Conservation (phyloP, 37 sponge, comb jelly and placozoan genomes). For the Beroe forskalii region DNA sequence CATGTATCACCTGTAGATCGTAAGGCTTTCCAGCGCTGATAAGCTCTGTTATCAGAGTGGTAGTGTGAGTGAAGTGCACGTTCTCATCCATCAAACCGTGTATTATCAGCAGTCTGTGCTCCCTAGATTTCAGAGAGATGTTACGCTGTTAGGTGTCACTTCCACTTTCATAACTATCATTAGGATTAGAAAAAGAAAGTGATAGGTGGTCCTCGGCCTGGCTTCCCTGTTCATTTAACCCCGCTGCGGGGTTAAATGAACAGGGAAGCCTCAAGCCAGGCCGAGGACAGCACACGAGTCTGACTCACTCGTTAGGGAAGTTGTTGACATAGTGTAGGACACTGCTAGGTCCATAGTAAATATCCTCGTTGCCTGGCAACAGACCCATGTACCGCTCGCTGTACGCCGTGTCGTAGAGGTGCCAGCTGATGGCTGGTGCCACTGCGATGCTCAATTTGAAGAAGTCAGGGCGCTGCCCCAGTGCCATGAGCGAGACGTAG, state of each 20-base stretch:
- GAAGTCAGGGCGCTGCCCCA: slow-evolving; percentile 77
- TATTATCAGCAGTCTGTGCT: slow-evolving; percentile 74
- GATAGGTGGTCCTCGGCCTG: neutral
- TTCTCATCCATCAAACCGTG: slow-evolving; percentile 93
- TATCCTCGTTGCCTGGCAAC: slow-evolving; percentile 60
- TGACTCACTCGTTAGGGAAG: slow-evolving; percentile 68
- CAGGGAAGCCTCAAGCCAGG: too few species aligned
- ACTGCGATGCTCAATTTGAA: slow-evolving; percentile 83
- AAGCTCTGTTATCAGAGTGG: slow-evolving; percentile 70
- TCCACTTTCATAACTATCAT: neutral
- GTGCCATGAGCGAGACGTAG: slow-evolving; percentile 82
- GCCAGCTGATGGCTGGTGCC: slow-evolving; percentile 82
- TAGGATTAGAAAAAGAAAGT: neutral
- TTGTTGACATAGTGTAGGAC: slow-evolving; percentile 48
- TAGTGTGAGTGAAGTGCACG: slow-evolving; percentile 84
- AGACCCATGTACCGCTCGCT: slow-evolving; percentile 85
- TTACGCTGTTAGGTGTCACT: neutral
- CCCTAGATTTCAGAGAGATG: too few species aligned
- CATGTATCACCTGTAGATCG: slow-evolving; percentile 69
- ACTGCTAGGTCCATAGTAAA: slow-evolving; percentile 67
- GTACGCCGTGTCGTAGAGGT: slow-evolving; percentile 86
- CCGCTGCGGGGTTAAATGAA: too few species aligned
- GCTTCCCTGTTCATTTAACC: too few species aligned
- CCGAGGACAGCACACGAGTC: too few species aligned
- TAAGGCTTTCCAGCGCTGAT: slow-evolving; percentile 74